These are phyloP conservation scores for Clepsis dumicolana DNA, from an alignment of 2,888 invertebrate species.

Conservation along the genomic window DNA sequence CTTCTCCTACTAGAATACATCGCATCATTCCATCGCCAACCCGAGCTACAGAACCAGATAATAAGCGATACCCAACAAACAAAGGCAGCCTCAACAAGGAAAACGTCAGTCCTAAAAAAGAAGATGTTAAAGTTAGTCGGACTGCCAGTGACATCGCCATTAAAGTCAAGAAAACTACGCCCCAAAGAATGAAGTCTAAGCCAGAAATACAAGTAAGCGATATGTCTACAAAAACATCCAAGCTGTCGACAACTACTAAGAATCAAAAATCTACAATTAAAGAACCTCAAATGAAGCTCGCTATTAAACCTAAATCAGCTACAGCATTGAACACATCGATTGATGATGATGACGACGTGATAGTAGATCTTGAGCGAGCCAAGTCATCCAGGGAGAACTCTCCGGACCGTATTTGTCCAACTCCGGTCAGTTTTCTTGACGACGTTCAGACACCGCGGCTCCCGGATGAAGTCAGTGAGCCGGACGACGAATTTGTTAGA, in stretches of 20 bases:
- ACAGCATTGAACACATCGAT: slow-evolving; percentile 82
- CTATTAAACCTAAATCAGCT: slow-evolving; percentile 78
- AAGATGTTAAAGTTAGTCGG: slow-evolving; percentile 81
- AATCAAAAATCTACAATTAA: slow-evolving; percentile 61
- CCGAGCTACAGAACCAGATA: slow-evolving; percentile 62
- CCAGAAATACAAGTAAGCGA: slow-evolving; percentile 81
- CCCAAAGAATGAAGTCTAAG: slow-evolving; percentile 79
- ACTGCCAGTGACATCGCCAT: slow-evolving; percentile 86
- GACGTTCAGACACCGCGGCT: slow-evolving; percentile 88
- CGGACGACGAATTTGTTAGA: slow-evolving; percentile 87
- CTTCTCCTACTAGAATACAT: slow-evolving; percentile 53
- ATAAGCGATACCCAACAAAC: slow-evolving; percentile 64
- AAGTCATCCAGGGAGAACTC: slow-evolving; percentile 92
- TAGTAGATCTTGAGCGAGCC: slow-evolving; percentile 89
- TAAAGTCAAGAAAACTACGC: slow-evolving; percentile 76
- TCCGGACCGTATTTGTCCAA: slow-evolving; percentile 90
- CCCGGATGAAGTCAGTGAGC: slow-evolving; percentile 91
- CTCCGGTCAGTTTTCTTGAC: slow-evolving; percentile 86
- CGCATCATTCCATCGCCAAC: slow-evolving; percentile 51
- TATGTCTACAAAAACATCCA: slow-evolving; percentile 63
- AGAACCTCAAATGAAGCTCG: slow-evolving; percentile 67
- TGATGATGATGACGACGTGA: slow-evolving; percentile 86
- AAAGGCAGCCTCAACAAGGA: slow-evolving; percentile 66
- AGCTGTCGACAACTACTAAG: slow-evolving; percentile 53
- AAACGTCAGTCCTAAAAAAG: slow-evolving; percentile 70